Evolutionary conservation across 2,888 invertebrate species (phyloP).

Genomic region (Ecliptopera silaceata): DNA sequence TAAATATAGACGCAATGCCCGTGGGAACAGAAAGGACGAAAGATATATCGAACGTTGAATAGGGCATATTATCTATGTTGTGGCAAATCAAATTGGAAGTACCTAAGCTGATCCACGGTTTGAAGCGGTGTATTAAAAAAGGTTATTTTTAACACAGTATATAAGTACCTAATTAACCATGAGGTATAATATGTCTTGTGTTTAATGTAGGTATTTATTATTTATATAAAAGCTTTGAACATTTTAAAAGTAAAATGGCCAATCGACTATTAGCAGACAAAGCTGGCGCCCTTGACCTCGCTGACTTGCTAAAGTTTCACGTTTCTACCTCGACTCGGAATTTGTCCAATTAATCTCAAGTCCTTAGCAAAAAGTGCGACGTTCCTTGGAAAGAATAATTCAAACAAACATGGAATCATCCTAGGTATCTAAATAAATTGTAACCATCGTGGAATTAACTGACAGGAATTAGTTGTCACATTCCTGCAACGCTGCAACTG

Average conservation of each 20-base stretch:
- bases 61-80: too few species aligned
- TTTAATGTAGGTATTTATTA: too few species aligned
- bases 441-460: not conserved
- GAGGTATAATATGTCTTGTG: too few species aligned
- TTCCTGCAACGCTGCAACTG: constrained; percentile 1
- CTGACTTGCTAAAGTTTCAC: constrained; percentile 17
- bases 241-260: too few species aligned
- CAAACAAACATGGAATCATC: too few species aligned
- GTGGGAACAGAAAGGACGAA: not conserved
- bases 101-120: too few species aligned
- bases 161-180: too few species aligned
- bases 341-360: constrained; percentile 10
- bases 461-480: constrained; percentile 1
- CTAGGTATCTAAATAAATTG: not conserved
- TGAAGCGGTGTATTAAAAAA: too few species aligned
- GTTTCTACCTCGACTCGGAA: constrained; percentile 8
- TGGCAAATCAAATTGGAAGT: too few species aligned
- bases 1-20: constrained; percentile 1
- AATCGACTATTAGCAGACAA: too few species aligned
- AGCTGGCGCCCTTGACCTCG: constrained; percentile 40
- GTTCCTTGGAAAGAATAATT: not conserved
- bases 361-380: not conserved
- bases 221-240: too few species aligned
- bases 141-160: too few species aligned
- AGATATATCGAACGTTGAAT: not conserved